A percentile compares a stretch with the other conserved stretches of the same genome.
Conservation (phyloP, 2,113 vertebrate genomes). For the Accipiter virgatus region DNA sequence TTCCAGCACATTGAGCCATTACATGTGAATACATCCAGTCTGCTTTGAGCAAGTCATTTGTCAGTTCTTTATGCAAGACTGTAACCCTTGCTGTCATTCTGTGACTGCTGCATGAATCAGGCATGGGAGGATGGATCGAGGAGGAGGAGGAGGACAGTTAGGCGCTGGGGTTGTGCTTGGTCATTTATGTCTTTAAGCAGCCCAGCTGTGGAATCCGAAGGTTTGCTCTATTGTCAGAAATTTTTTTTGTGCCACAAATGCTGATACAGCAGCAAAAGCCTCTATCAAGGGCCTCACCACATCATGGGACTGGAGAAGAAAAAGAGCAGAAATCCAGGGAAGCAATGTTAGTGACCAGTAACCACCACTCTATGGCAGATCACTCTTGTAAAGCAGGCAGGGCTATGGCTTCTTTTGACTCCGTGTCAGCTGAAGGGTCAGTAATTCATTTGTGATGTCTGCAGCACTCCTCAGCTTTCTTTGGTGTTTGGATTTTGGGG, state of each 20-base stretch:
- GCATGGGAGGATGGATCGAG: neutral
- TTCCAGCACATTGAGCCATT: neutral
- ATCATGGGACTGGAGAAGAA: constrained; percentile 13
- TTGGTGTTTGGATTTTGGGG: constrained; percentile 12
- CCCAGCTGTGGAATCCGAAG: neutral
- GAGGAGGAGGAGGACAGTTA: neutral
- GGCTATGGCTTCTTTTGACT: constrained; percentile 9
- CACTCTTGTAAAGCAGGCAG: neutral
- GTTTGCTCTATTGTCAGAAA: neutral
- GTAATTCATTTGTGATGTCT: neutral
- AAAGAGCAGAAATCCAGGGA: neutral
- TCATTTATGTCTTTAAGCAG: neutral
- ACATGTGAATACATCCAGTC: neutral
- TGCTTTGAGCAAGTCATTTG: neutral
- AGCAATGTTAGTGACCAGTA: constrained; percentile 28
- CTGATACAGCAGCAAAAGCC: constrained; percentile 58
- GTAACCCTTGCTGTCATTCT: neutral
- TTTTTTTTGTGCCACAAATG: constrained; percentile 34
- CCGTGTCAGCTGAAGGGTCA: neutral
- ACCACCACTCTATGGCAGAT: neutral
- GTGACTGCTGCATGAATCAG: neutral
- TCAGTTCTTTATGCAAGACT: neutral
- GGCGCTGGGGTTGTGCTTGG: neutral
- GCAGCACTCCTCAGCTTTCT: neutral
- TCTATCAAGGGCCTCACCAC: constrained; percentile 23